Base-by-base conservation (phyloP, 2,797 vertebrate species). In the Ptychobarbus kaznakovi region DNA sequence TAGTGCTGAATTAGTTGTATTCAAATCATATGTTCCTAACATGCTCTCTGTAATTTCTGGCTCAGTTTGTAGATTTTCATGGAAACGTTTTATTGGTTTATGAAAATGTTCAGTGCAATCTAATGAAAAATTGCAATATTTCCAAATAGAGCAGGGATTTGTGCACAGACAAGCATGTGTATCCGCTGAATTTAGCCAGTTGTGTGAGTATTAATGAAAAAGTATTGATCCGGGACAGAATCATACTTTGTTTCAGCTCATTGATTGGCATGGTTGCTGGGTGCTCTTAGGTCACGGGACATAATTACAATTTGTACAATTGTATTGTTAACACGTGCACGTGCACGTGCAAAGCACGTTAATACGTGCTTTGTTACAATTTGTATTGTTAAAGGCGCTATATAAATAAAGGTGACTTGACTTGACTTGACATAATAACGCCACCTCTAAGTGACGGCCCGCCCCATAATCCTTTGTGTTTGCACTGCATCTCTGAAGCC, bases 401-500 rank as follows among this genome's bases (percentile, higher is more conserved):
- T n/a, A n/a, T n/a, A n/a, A n/a, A n/a, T n/a, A n/a, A n/a, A n/a
- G n/a, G n/a, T n/a, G n/a, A n/a, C n/a, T n/a, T n/a, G n/a, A n/a
- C n/a, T n/a, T n/a, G n/a, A n/a, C n/a, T n/a, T n/a, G 66, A 84
- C 10, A 69, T 86, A 73, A 86, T 88, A 87, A 32, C 32, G 32
- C 32, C 32, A 32, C 32, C 32, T 32, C 32, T 32, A 32, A 32
- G 32, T 32, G 32, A 32, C 32, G 32, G 32, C 32, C 32, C 32
- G 74, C 82, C 81, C 86, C 83, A 86, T 90, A 32, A 32, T 91
- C 89, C 85, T 81, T 91, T 88, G 63, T 84, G 87, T 92, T 92
- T 91, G 86, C 84, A 86, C 81, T 78, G 84, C 76, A 84, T 89
- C 56, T 87, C 90, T 88, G 20, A 53, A 90, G 91, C 82, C 58